Evolutionary conservation across 2,888 invertebrate species (phyloP).

Genomic region (Apeira syringaria): DNA sequence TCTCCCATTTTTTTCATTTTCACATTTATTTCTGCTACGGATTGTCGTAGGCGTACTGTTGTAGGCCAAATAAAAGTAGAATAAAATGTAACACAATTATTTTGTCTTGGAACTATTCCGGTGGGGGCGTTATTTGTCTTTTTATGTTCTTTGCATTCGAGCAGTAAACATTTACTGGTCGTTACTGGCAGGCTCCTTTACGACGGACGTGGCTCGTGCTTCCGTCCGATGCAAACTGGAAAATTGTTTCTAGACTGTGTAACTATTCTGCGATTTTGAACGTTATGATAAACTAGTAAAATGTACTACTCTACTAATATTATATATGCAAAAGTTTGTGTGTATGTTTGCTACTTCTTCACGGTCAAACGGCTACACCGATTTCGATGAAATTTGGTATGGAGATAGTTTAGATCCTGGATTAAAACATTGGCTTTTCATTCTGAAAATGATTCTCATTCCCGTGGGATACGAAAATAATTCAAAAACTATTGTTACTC

Average conservation of each 20-base stretch:
- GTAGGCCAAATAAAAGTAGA: neutral
- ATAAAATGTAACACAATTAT: neutral
- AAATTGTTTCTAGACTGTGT: neutral
- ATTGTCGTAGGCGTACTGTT: too few relatives aligned
- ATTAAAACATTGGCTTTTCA: too few relatives aligned
- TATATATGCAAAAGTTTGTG: too few relatives aligned
- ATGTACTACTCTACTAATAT: too few relatives aligned
- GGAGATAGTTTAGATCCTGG: neutral
- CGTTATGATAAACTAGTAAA: too few relatives aligned
- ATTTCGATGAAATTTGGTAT: neutral
- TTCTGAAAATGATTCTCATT: too few relatives aligned
- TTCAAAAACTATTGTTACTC: too few relatives aligned
- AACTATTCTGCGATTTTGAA: neutral
- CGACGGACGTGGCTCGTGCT: slow-evolving; percentile 43
- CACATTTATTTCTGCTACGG: too few relatives aligned
- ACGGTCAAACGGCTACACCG: too few relatives aligned
- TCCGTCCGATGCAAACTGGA: slow-evolving; percentile 42
- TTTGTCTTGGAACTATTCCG: slow-evolving; percentile 2
- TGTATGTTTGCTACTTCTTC: too few relatives aligned
- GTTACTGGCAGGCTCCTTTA: slow-evolving; percentile 51
- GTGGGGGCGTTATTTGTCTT: slow-evolving; percentile 39
- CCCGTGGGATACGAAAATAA: too few relatives aligned
- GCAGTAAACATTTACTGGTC: slow-evolving; percentile 58
- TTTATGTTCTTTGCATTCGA: slow-evolving; percentile 50
- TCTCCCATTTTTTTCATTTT: too few relatives aligned